Evolutionary conservation across 2,888 invertebrate species (phyloP).

Genomic region (Boloria selene): DNA sequence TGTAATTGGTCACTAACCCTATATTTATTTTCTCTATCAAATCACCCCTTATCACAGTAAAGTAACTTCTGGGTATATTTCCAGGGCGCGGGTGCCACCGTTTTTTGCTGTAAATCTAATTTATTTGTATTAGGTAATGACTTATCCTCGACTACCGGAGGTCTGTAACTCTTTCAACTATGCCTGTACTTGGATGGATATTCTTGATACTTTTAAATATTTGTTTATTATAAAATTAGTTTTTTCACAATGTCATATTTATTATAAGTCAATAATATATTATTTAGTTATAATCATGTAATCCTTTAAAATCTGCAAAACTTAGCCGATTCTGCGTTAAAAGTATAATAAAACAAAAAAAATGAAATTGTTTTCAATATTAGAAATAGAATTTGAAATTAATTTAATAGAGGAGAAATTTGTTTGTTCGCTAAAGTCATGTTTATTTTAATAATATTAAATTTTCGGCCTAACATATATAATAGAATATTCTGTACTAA

Average conservation of each 20-base stretch:
- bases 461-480: no score
- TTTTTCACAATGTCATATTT: background rate
- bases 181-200: constrained; percentile 35
- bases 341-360: no score
- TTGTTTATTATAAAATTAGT: background rate
- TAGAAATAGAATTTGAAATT: no score
- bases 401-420: no score
- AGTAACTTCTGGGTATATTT: constrained; percentile 65
- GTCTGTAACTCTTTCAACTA: constrained; percentile 70
- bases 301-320: no score
- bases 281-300: no score
- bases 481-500: background rate
- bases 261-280: no score
- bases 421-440: no score
- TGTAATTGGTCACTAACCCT: background rate
- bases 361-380: no score
- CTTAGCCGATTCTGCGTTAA: no score
- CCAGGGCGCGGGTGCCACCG: constrained; percentile 60
- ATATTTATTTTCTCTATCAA: background rate
- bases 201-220: constrained; percentile 54
- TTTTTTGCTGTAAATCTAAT: constrained; percentile 81
- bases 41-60: constrained; percentile 60
- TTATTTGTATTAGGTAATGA: constrained; percentile 83
- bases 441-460: no score
- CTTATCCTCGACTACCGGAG: constrained; percentile 68